Conservation (phyloP, 2,888 invertebrate species). For the Rhagonycha fulva region DNA sequence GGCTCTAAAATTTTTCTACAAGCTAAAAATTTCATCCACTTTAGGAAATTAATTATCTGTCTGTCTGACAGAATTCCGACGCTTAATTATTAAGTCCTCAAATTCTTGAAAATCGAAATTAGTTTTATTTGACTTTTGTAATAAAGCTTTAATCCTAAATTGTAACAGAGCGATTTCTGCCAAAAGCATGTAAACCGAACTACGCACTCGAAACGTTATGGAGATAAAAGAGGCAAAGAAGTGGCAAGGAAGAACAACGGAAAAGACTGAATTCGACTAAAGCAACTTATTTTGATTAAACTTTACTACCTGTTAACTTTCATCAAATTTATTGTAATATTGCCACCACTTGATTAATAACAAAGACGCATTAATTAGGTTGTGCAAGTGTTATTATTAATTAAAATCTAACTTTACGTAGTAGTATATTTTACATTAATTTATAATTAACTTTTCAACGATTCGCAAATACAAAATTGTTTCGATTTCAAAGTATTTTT, state of each 20-base stretch:
- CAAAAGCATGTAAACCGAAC: neutral
- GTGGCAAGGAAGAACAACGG: neutral
- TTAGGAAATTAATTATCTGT: neutral
- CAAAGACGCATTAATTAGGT: neutral
- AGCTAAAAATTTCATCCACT: neutral
- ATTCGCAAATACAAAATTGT: neutral
- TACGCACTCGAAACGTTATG: neutral
- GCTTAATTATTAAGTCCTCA: neutral
- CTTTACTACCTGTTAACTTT: neutral
- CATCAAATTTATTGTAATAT: neutral
- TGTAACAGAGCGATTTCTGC: neutral
- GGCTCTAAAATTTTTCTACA: neutral
- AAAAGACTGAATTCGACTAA: neutral
- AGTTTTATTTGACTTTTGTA: neutral
- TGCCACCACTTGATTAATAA: neutral
- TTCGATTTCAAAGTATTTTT: neutral
- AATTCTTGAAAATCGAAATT: neutral
- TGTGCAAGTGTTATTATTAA: neutral
- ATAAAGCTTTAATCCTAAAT: neutral
- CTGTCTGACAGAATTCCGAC: neutral
- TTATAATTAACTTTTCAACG: neutral
- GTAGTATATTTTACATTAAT: no score
- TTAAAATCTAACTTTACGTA: neutral
- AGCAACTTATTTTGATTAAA: neutral
- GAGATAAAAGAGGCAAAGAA: neutral